A percentile compares a stretch with the other conserved stretches of the same genome.
These are phyloP conservation scores for Sternotherus odoratus DNA, from an alignment of 2,797 vertebrate genomes.

Conservation along the genomic window DNA sequence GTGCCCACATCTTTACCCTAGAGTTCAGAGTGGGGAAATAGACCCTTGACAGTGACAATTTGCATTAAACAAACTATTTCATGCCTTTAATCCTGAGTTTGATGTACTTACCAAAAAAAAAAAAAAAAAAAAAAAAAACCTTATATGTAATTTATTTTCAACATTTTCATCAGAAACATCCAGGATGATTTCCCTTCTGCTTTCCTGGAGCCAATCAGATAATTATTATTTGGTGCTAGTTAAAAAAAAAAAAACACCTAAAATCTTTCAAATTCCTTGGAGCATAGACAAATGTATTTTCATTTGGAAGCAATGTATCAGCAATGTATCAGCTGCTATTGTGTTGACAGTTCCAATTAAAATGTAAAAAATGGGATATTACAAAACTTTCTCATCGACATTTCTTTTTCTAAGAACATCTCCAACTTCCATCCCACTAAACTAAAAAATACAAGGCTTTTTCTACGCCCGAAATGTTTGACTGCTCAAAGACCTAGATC, in stretches of 20 bases:
- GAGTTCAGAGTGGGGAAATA: too few species aligned
- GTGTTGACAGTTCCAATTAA: background rate
- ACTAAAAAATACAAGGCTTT: background rate
- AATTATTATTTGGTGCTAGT: background rate
- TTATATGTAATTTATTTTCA: slow-evolving; percentile 45
- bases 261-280: slow-evolving; percentile 9
- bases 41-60: too few species aligned
- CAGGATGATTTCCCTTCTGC: slow-evolving; percentile 9
- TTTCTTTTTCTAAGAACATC: slow-evolving; percentile 7
- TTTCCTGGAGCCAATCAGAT: slow-evolving; percentile 38
- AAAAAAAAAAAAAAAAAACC: too few species aligned
- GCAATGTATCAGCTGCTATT: background rate
- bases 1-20: too few species aligned
- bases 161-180: slow-evolving; percentile 31
- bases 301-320: slow-evolving; percentile 28
- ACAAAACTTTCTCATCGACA: background rate
- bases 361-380: background rate
- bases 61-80: slow-evolving; percentile 13
- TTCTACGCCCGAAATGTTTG: slow-evolving; percentile 2
- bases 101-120: too few species aligned
- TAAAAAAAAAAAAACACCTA: background rate
- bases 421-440: background rate
- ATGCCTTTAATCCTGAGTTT: slow-evolving; percentile 9
- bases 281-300: background rate
- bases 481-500: background rate